A percentile compares a stretch with the other conserved stretches of the same genome.
Conservation (phyloP, 1,140 invertebrate species). For the Bathynomus jamesi region DNA sequence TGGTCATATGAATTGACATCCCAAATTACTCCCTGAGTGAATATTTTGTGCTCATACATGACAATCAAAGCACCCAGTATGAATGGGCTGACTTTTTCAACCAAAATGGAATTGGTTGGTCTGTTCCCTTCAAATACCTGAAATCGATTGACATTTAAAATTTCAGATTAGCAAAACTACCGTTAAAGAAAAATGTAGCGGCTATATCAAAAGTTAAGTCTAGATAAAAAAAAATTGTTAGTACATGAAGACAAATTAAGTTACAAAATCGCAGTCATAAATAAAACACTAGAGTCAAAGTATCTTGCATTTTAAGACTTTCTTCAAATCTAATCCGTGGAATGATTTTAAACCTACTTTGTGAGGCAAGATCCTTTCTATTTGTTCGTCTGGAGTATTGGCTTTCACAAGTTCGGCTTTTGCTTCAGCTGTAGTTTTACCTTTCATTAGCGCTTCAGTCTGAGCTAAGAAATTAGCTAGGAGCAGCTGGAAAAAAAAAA, state of each 20-base stretch:
- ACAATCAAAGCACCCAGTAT: constrained; percentile 91
- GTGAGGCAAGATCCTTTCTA: constrained; percentile 80
- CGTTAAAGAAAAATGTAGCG: too few species aligned
- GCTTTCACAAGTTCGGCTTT: constrained; percentile 42
- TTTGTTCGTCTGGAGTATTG: constrained; percentile 44
- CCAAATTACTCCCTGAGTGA: constrained; percentile 97
- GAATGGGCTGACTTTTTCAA: constrained; percentile 88
- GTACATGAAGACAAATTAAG: too few species aligned
- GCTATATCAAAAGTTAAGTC: neutral
- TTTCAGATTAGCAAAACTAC: too few species aligned
- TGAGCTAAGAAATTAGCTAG: constrained; percentile 97
- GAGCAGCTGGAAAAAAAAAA: constrained; percentile 64
- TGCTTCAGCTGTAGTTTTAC: constrained; percentile 63
- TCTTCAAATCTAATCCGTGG: too few species aligned
- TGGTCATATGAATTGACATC: constrained; percentile 99
- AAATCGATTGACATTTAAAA: constrained; percentile 25
- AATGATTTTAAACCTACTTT: too few species aligned
- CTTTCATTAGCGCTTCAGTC: constrained; percentile 93
- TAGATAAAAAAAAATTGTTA: neutral
- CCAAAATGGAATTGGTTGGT: constrained; percentile 95
- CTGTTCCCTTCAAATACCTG: constrained; percentile 89
- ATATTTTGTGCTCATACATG: constrained; percentile 98
- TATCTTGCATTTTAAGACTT: too few species aligned
- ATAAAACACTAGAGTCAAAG: too few species aligned
- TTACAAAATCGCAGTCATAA: too few species aligned